phyloP scores from a whole-genome alignment of 2,888 invertebrate genomes.

The Idaea straminata region DNA sequence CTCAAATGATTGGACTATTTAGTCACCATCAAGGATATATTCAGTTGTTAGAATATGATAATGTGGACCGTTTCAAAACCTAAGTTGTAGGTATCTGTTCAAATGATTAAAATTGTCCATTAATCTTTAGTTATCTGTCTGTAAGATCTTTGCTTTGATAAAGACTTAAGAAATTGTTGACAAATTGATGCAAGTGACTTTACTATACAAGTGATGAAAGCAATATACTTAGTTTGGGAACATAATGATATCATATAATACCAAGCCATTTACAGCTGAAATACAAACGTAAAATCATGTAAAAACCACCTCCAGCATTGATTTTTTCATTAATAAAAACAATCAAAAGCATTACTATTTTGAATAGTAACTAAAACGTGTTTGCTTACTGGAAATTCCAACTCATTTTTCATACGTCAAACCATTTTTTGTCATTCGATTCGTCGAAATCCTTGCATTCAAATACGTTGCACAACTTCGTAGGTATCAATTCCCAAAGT shows the following conservation, averaged over 20 bases:
- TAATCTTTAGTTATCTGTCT: background rate
- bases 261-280: no score
- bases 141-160: background rate
- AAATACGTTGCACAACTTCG: background rate
- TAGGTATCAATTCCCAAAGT: background rate
- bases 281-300: no score
- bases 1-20: background rate
- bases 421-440: background rate
- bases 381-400: background rate
- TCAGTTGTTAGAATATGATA: slow-evolving; percentile 1
- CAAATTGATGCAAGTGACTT: background rate
- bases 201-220: background rate
- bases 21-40: background rate
- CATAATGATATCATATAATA: no score
- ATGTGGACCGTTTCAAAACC: background rate
- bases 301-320: no score
- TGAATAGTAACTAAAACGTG: background rate
- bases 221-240: no score
- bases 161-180: background rate
- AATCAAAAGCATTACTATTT: no score
- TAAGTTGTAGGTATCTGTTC: background rate
- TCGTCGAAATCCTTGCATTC: background rate
- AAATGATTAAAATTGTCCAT: background rate
- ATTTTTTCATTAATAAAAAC: no score
- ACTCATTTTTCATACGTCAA: background rate